Evolutionary conservation across 2,888 invertebrate genomes (phyloP), one percentile per base, ranked within the genome.

Genomic region (Balanococcus diminutus): DNA sequence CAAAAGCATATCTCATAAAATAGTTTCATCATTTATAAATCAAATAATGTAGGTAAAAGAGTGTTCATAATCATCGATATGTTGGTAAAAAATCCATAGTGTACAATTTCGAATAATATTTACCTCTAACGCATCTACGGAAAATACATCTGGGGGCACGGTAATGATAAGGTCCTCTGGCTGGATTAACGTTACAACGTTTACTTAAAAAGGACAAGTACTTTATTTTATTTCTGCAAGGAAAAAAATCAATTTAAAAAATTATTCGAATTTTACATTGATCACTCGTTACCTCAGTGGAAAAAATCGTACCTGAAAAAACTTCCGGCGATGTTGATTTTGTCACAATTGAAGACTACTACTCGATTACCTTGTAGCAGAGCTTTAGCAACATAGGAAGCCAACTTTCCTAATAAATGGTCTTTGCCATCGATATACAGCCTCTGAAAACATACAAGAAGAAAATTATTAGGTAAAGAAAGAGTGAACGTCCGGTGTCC

Each of bases 351-450:
- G 88, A 99, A 96, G 89, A 99, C 95, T 88, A 97, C 95, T 87
- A 99, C 95, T 92, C 94, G 95, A 91, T 98, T 98, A 89, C 99
- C 99, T 92, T 97, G 95, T 88, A 99, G 92, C 88, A 98, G 93
- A 88, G 97, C 95, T 92, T 99, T 99, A 88, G 99, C 96, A 88
- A 98, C 96, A 89, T 98, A 93, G 87, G 99, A 95, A 88, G 99
- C 96, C 91, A 99, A 92, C 88, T 99, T 96, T 89, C 99, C 99
- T 89, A 99, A 93, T 89, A 99, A 94, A 92, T 99, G 99, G 92
- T 98, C 98, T 90, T 96, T 95, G 91, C 97, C 99, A 95, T 99
- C 99, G 90, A 99, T 98, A 88, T 99, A 92, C 90, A 99, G 95
- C 91, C 98, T 95, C 98, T 98, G 91, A 88, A 94, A 93, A 88